Base-by-base conservation (phyloP, 2,113 vertebrate species). In the Laterallus jamaicensis region DNA sequence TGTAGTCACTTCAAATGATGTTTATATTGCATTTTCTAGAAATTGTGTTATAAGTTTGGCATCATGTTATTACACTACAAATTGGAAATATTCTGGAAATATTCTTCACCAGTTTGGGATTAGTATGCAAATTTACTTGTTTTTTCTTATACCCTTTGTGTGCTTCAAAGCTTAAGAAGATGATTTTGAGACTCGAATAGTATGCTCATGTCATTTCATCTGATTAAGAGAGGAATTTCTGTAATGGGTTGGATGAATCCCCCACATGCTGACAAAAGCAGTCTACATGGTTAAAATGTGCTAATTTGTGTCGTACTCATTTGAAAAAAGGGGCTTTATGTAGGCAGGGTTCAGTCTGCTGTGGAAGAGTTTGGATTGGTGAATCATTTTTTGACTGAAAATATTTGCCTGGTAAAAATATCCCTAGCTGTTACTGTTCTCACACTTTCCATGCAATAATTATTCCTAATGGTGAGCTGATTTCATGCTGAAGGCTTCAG, bases 331-430 rank as follows among this genome's bases (percentile, higher is more conserved):
- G 26, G 31, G 4, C 25, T 85, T 78, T 85, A 7, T 63, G 26
- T 87, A 67, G 59, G 47, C 56, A 63, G 50, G 12, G n/a, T 63
- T 88, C 37, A 47, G 50, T 35, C n/a, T 93, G 82, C 68, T 86
- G 40, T 70, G 60, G 37, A 86, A 88, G 63, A 39, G 28, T 71
- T 90, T 47, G 47, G 37, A 70, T 80, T 1, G 2, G 5, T 0
- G 0, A 64, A 58, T 56, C 1, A 0, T 52, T 76, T 82, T 83
- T 86, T 66, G 58, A 29, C 55, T 77, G 55, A 90, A 95, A 90
- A 64, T 86, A 82, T 66, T 88, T 96, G 17, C 10, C 11, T 55
- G 56, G 28, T 83, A 89, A 94, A 95, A 94, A 86, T 83, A 63
- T 55, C 59, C 12, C 10, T 58, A 22, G 54, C 26, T 85, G 29